Base-by-base conservation (phyloP, 2,888 invertebrate species). In the Plebejus anna region DNA sequence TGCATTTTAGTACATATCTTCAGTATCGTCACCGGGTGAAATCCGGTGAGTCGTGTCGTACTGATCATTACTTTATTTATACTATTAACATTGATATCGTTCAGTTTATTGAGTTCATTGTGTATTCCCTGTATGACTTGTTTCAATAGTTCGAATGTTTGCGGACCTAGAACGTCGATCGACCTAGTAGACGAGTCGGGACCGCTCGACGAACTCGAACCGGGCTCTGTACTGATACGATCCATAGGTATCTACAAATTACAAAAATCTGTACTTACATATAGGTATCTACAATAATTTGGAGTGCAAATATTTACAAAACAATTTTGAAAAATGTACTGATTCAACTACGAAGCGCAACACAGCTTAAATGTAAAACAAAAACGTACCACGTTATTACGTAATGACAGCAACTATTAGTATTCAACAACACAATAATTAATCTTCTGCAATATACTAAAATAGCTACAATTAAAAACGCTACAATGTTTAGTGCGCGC, bases 131-230 rank as follows among this genome's bases (percentile, higher is more conserved):
- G 32, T 5, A 76, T 61, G 6, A 77, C 75, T 11, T 57, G 55
- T 72, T 78, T 77, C 28, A 79, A 38, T 32, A 79, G 72, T 57
- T 75, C 57, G 70, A 76, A 75, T 51, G 79, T 77, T 76, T 75
- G 22, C 22, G 59, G 59, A n/a, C 59, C 59, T 59, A 59, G 7
- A 22, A 9, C 22, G 22, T 59, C 59, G 7, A 47, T 47, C 47
- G 47, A 47, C 47, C 47, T 9, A 47, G 59, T 47, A 47, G 59
- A 59, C 22, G 22, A n/a, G 22, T 9, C 7, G n/a, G 7, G 7
- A 22, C 7, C 59, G 2, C 22, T 59, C 59, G 22, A 59, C 9
- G 59, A n/a, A 59, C 59, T 59, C 22, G 59, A 22, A 22, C 59
- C 22, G 22, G 59, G 22, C 59, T n/a, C 59, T 3, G 22, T 59